A percentile compares a stretch with the other conserved stretches of the same genome.
Evolutionary conservation across 2,888 invertebrate genomes (phyloP).

Genomic region (Drosophila fungiperda): DNA sequence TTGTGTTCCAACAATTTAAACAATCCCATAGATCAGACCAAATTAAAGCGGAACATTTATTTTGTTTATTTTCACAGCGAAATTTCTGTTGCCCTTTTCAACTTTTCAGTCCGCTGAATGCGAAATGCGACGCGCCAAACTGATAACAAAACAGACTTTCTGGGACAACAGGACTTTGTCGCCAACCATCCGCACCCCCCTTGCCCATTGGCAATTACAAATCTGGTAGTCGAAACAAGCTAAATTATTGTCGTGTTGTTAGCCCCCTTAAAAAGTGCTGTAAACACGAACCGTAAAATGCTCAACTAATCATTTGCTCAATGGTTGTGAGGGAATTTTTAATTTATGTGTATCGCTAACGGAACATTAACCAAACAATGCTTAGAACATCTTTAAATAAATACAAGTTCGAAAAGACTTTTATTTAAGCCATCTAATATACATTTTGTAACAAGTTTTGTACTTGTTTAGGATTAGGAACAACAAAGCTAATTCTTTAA

Average conservation of each 20-base stretch:
- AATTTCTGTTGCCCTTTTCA: slow-evolving; percentile 44
- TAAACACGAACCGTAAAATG: slow-evolving; percentile 34
- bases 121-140: slow-evolving; percentile 46
- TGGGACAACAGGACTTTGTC: slow-evolving; percentile 32
- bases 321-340: slow-evolving; percentile 56
- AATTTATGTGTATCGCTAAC: slow-evolving; percentile 56
- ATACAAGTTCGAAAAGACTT: neutral
- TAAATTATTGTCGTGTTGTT: slow-evolving; percentile 58
- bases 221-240: slow-evolving; percentile 40
- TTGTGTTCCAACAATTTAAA: slow-evolving; percentile 8
- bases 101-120: slow-evolving; percentile 64
- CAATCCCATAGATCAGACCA: slow-evolving; percentile 40
- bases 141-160: slow-evolving; percentile 42
- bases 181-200: neutral
- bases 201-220: slow-evolving; percentile 12
- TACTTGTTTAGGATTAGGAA: neutral
- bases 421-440: neutral
- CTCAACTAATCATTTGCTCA: slow-evolving; percentile 69
- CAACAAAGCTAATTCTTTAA: neutral
- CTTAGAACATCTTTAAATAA: slow-evolving; percentile 20
- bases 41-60: slow-evolving; percentile 28
- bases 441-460: neutral
- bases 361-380: slow-evolving; percentile 43
- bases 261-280: slow-evolving; percentile 11
- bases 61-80: slow-evolving; percentile 18